phyloP scores from a whole-genome alignment of 2,113 vertebrate genomes.

The Chaenogobius annularis region DNA sequence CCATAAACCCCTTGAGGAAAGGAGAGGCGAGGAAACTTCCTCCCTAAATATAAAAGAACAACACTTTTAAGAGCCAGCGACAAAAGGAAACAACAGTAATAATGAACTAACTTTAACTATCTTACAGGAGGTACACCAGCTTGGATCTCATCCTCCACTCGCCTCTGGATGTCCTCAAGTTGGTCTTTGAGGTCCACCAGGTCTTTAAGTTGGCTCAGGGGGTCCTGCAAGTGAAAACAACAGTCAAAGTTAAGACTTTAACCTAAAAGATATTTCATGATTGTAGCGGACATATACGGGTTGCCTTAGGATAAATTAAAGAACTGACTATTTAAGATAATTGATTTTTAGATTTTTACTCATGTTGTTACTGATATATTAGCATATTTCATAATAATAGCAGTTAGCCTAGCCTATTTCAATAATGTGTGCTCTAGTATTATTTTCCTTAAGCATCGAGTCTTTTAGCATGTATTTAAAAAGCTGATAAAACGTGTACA shows the following conservation, averaged over 20 bases:
- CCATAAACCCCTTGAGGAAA: constrained; percentile 92
- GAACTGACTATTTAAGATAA: background rate
- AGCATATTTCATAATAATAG: background rate
- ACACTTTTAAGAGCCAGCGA: background rate
- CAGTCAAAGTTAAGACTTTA: background rate
- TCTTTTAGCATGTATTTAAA: background rate
- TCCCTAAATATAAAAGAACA: constrained; percentile 72
- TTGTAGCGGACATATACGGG: background rate
- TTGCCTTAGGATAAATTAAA: background rate
- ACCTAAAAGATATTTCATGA: background rate
- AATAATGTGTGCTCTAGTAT: background rate
- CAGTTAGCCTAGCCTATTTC: background rate
- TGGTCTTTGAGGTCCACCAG: constrained; percentile 89
- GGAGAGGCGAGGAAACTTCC: constrained; percentile 88
- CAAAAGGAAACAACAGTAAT: background rate
- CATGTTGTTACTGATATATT: background rate
- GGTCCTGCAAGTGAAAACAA: constrained; percentile 69
- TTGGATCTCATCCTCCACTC: constrained; percentile 87
- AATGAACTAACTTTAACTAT: background rate
- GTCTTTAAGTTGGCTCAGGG: constrained; percentile 86
- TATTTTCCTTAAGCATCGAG: background rate
- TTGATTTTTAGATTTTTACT: background rate
- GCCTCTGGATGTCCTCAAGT: constrained; percentile 85
- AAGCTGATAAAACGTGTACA: background rate
- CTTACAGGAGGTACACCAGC: constrained; percentile 80